Base-by-base conservation (phyloP, 1,140 invertebrate species). In the Bilobella aurantiaca region DNA sequence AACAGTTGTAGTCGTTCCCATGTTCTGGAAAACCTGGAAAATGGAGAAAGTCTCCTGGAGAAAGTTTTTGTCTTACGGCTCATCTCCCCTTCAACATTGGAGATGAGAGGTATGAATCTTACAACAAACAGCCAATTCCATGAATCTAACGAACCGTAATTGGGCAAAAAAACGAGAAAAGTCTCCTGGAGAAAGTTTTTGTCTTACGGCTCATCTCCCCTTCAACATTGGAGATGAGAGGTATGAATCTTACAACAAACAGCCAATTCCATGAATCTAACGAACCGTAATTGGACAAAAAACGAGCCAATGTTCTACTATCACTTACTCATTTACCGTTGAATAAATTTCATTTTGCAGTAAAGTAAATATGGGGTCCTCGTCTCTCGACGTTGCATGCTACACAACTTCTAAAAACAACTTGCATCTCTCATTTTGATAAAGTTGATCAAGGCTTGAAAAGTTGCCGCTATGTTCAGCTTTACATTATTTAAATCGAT, bases 101-200 rank as follows among this genome's bases (percentile, higher is more conserved):
- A 18, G 18, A 42, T 12, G 34, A 53, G 12, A 53, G 25, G 25
- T 53, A 53, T 53, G 49, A 53, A 53, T 53, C 49, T 16, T 16
- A 12, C 12, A 53, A 53, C 49, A 53, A 53, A 53, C 49, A 53
- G 25, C 21, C 49, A 3, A 53, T 12, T 23, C 14, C 25, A 53
- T 53, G 49, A 53, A 53, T 53, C 49, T 53, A 53, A 53, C 49
- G 49, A 53, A 53, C 49, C 49, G 23, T 53, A 23, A 53, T 18
- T 53, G 5, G 25, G 3, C 12, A 53, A 53, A 53, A 42, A 42
- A 12, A 42, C n/a, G 8, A 12, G 8, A 42, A 42, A 42, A 42
- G n/a, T 12, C 8, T 42, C 37, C 37, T 42, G n/a, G n/a, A 42
- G 37, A 8, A 42, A 42, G 37, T 42, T 42, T n/a, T 42, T n/a